phyloP scores from a whole-genome alignment of 1,140 invertebrate genomes.

The Bombyx mandarina region DNA sequence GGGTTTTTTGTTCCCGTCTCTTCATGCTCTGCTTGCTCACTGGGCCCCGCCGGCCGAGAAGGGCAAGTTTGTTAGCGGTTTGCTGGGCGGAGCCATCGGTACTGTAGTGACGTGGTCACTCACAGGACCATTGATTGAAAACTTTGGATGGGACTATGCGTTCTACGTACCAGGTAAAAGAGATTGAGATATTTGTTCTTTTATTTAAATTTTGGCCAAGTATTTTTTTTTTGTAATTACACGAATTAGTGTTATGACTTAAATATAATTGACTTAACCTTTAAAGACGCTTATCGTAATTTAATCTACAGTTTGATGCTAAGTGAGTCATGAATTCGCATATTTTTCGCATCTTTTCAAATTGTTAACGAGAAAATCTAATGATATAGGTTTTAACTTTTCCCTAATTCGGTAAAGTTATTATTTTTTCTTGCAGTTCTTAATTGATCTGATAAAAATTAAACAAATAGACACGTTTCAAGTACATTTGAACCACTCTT shows the following conservation, averaged over 20 bases:
- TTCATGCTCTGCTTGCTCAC: constrained; percentile 80
- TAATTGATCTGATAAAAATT: neutral
- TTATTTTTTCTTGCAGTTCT: neutral
- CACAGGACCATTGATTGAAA: constrained; percentile 75
- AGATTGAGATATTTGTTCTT: too few species aligned
- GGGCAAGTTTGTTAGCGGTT: constrained; percentile 80
- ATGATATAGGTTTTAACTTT: too few species aligned
- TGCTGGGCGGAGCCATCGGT: constrained; percentile 82
- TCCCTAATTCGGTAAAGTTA: neutral
- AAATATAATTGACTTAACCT: too few species aligned
- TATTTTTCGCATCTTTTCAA: too few species aligned
- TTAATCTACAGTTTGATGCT: too few species aligned
- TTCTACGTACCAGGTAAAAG: constrained; percentile 78
- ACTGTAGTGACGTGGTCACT: constrained; percentile 83
- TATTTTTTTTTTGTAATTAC: too few species aligned
- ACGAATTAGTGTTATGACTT: too few species aligned
- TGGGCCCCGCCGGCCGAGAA: constrained; percentile 84
- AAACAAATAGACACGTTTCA: neutral
- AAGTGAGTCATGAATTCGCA: too few species aligned
- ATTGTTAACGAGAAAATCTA: too few species aligned
- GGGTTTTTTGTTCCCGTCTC: constrained; percentile 80
- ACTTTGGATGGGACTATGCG: constrained; percentile 79
- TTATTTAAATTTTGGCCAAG: too few species aligned
- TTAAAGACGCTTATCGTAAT: too few species aligned
- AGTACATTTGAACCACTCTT: neutral